Conservation (phyloP, 2,113 vertebrate species). For the Trichechus manatus region DNA sequence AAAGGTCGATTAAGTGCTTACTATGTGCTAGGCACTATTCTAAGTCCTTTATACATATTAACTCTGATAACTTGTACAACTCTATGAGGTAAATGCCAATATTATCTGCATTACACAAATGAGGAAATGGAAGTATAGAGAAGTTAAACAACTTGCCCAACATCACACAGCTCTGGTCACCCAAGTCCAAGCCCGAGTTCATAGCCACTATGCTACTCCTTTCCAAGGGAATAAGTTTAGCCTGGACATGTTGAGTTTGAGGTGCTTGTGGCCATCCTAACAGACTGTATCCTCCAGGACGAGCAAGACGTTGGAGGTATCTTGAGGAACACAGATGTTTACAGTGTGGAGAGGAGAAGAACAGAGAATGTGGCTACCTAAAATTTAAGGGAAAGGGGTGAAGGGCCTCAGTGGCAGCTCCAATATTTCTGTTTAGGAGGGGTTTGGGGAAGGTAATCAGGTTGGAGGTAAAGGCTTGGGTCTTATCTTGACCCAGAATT, state of each 20-base stretch:
- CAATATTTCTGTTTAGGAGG: background rate
- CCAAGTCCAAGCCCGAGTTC: background rate
- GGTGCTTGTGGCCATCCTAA: background rate
- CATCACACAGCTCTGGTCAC: background rate
- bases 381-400: background rate
- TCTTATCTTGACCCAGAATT: background rate
- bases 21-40: background rate
- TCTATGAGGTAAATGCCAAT: background rate
- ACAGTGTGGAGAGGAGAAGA: background rate
- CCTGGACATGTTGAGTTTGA: background rate
- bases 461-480: background rate
- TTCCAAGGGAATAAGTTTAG: background rate
- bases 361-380: background rate
- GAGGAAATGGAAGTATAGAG: background rate
- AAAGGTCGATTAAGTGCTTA: background rate
- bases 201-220: background rate
- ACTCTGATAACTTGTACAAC: background rate
- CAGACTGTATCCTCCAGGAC: background rate
- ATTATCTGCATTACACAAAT: background rate
- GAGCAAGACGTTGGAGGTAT: background rate
- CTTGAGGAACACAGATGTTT: background rate
- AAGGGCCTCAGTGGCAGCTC: background rate
- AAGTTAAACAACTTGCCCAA: background rate
- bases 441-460: background rate
- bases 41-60: background rate